Evolutionary conservation across 2,113 vertebrate species (phyloP).

Genomic region (Empidonax traillii): DNA sequence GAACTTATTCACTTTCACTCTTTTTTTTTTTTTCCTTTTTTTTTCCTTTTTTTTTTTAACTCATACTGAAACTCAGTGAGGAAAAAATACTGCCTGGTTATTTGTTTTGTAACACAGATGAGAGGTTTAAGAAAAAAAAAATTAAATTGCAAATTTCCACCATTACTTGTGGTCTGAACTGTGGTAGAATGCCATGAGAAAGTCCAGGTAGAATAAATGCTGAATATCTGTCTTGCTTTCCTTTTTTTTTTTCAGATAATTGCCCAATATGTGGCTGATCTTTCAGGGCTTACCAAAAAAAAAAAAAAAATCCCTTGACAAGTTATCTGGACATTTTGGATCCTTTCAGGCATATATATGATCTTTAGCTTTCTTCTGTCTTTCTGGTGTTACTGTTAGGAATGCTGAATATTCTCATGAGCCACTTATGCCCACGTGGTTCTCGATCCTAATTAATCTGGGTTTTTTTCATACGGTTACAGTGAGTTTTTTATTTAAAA

Average conservation of each 20-base stretch:
- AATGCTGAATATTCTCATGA: neutral
- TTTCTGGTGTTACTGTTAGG: neutral
- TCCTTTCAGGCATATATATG: neutral
- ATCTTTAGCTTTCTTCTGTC: neutral
- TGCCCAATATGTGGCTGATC: neutral
- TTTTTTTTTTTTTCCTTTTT: neutral
- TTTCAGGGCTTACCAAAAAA: neutral
- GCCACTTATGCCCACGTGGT: neutral
- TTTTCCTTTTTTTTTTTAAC: neutral
- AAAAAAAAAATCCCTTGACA: neutral
- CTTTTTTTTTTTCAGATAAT: neutral
- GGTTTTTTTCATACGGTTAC: neutral
- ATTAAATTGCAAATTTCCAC: neutral
- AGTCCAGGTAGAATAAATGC: neutral
- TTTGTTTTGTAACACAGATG: neutral
- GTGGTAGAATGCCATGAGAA: neutral
- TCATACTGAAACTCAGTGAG: neutral
- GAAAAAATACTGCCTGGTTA: neutral
- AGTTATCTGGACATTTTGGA: neutral
- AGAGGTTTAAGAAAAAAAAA: neutral
- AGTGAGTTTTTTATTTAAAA: neutral
- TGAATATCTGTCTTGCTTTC: neutral
- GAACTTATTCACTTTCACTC: fast-evolving
- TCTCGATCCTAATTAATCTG: neutral
- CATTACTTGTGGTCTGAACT: neutral